These are phyloP conservation scores for Spheniscus mendiculus DNA, from an alignment of 2,113 vertebrate genomes.

Conservation along the genomic window DNA sequence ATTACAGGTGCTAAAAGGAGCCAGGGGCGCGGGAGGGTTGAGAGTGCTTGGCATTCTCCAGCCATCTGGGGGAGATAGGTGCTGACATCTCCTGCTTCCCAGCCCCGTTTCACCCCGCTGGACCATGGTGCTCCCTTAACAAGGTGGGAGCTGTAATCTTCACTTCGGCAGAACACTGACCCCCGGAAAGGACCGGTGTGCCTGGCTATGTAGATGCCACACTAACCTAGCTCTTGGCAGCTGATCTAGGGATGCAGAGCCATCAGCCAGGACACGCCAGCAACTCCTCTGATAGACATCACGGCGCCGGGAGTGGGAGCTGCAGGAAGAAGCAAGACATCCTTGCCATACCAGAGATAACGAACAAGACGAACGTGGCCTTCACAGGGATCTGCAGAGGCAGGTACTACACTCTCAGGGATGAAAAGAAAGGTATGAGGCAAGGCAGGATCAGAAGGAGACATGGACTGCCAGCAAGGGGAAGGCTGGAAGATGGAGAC, in stretches of 20 bases:
- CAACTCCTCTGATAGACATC: background rate
- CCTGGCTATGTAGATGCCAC: background rate
- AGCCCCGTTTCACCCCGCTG: fast-evolving
- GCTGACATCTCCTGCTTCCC: background rate
- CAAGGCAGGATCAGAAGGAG: background rate
- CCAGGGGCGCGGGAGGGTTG: fast-evolving
- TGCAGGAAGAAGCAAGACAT: background rate
- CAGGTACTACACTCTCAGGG: background rate
- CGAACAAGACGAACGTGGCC: fast-evolving
- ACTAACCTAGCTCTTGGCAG: background rate
- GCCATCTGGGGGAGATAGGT: background rate
- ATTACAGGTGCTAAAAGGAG: background rate
- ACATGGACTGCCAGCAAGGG: background rate
- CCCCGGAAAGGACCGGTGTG: background rate
- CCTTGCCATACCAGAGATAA: background rate
- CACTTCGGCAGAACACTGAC: background rate
- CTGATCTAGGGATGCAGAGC: background rate
- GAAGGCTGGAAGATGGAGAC: background rate
- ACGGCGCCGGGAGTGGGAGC: background rate
- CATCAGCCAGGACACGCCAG: background rate
- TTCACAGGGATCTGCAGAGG: background rate
- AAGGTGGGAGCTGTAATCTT: background rate
- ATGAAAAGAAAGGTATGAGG: background rate
- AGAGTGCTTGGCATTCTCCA: background rate
- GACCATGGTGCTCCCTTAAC: background rate